Base-by-base conservation (phyloP, 1,140 invertebrate species). In the Cyclina sinensis region DNA sequence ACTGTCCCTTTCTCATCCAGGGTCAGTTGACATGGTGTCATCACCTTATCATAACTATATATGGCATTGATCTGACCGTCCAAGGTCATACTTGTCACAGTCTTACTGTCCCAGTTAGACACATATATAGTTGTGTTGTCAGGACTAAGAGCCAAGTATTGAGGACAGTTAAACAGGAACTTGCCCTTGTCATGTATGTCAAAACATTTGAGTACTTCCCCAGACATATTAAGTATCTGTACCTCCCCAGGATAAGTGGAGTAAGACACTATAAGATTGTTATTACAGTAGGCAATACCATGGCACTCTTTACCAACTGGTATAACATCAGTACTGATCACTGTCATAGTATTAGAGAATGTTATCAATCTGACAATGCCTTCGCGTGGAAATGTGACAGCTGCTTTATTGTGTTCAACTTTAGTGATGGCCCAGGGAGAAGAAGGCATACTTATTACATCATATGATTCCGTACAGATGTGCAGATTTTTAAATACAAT, bases 121-220 rank as follows among this genome's bases (percentile, higher is more conserved):
- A 79, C 48, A 43, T 79, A 79, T 51, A 79, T 51, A 4, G 46
- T 79, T 16, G 32, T 54, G 39, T 79, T 46, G 74, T 54, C 39
- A 5, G 74, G 48, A 54, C 74, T 79, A n/a, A 79, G 21, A 39
- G 43, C 3, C 27, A 79, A n/a, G 43, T 18, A 48, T 0, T 18
- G 14, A 46, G 48, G 39, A 4, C 24, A 32, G 5, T 3, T 30
- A 35, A 51, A 51, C 74, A 79, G 18, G 27, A 3, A 3, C 18
- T 79, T 2, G 51, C 46, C 74, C 16, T 32, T 43, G 27, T 7
- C 1, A 32, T 79, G 14, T 79, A 27, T 73, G 18, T 37, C n/a
- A 54, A 79, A 51, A 24, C 11, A 16, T 54, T 30, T 54, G 9
- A 54, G 5, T 32, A 79, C 27, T 3, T 24, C 11, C 24, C 74